Percentiles rank a stretch among this genome's conserved stretches.
Evolutionary conservation across 2,797 vertebrate species (phyloP).

Genomic region (Catamblyrhynchus diadema): DNA sequence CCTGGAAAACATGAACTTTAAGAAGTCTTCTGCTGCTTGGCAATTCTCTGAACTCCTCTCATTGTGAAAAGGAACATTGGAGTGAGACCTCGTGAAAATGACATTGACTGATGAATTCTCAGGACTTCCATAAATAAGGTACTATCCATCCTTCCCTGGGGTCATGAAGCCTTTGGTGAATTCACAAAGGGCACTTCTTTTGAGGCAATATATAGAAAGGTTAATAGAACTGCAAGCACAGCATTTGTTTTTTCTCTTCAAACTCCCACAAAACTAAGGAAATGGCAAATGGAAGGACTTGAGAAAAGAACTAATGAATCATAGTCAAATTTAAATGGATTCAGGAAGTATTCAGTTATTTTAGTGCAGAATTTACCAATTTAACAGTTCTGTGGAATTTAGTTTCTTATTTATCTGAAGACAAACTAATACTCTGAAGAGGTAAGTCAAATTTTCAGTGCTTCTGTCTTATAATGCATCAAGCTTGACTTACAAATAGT

Average conservation of each 20-base stretch:
- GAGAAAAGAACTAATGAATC: not conserved
- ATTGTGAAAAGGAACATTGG: not conserved
- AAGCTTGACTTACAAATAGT: not conserved
- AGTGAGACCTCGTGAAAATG: not conserved
- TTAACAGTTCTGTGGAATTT: not conserved
- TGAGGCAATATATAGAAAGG: not conserved
- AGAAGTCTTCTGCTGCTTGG: not conserved
- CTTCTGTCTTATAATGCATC: not conserved
- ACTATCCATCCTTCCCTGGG: not conserved
- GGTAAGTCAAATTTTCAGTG: not conserved
- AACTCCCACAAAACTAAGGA: not conserved
- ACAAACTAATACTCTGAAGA: not conserved
- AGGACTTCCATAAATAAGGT: not conserved
- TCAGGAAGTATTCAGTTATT: not conserved
- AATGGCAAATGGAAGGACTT: not conserved
- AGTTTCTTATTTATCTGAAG: constrained; percentile 14
- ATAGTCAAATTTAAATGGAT: not conserved
- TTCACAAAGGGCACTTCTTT: not conserved
- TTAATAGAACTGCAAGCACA: not conserved
- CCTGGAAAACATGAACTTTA: not conserved
- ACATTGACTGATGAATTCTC: not conserved
- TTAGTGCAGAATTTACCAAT: not conserved
- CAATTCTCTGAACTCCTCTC: not conserved
- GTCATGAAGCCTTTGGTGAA: not conserved
- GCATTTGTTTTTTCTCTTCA: not conserved